A percentile compares a stretch with the other conserved stretches of the same genome.
phyloP scores from a whole-genome alignment of 2,113 vertebrate species.

The Cariama cristata region DNA sequence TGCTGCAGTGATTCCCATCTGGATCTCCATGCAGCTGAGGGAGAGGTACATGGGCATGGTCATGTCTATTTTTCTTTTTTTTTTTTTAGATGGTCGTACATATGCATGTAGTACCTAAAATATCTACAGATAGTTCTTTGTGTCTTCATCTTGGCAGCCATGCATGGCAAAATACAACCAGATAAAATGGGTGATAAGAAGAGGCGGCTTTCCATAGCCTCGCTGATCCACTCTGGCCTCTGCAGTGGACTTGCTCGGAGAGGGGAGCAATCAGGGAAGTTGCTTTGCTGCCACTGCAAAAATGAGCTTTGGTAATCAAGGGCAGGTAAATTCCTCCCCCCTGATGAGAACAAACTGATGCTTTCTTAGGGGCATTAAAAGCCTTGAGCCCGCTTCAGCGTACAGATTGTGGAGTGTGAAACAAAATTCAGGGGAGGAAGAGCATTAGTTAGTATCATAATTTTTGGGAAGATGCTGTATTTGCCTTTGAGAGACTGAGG shows the following conservation, averaged over 20 bases:
- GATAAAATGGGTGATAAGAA: background rate
- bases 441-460: background rate
- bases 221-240: fast-evolving
- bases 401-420: background rate
- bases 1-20: background rate
- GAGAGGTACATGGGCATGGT: background rate
- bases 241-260: background rate
- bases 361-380: background rate
- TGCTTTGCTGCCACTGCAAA: background rate
- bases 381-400: background rate
- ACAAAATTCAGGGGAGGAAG: background rate
- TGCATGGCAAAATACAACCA: background rate
- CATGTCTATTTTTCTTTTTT: background rate
- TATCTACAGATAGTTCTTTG: background rate
- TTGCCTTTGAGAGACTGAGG: background rate
- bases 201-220: background rate
- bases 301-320: background rate
- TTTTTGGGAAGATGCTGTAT: background rate
- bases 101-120: background rate
- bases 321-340: background rate
- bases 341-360: background rate
- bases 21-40: background rate
- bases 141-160: background rate
- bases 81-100: background rate
- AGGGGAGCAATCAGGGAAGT: background rate